Base-by-base conservation (phyloP, 2,888 invertebrate species). In the Lepidonotus clava region DNA sequence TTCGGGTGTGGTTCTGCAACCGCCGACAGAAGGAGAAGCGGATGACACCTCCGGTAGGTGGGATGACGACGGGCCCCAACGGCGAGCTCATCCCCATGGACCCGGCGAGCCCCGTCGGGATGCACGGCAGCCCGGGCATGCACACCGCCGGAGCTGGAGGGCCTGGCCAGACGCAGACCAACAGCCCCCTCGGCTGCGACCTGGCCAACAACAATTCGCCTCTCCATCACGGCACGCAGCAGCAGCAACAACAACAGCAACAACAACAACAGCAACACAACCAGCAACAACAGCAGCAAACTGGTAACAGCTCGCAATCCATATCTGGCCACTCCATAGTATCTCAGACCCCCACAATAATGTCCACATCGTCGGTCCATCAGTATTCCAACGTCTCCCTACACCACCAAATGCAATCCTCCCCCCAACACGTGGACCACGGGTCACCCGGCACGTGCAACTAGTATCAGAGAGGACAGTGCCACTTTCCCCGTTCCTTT, bases 11-110 rank as follows among this genome's bases (percentile, higher is more conserved):
- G 94, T 94, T 94, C 90, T 94, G 94, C 90, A 94, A 94, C 88
- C 88, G 98, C 91, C 96, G 98, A 88, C 98, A 99, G 95, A 98
- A 98, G 95, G 98, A 98, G 95, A 98, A 98, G 94, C 96, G 98
- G 91, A 98, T 99, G 99, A 99, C 99, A 99, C 95, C 93, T 21
- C 93, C 93, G 11, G 91, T 92, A 8, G 80, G 80, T 80, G 92
- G 90, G 0, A 67, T 71, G 38, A 90, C 90, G 53, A 88, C 92
- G 32, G 93, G 92, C 4, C 92, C 93, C 21, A 94, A 94, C 88
- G 94, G 93, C 34, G 93, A 94, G 77, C 51, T 88, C 14, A 83
- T 89, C 53, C 71, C 83, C 66, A 53, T 83, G 83, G 34, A 28
- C n/a, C 83, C 83, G 24, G 51, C 53, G n/a, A 83, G 83, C 56